Evolutionary conservation across 2,797 vertebrate species (phyloP).

Genomic region (Kryptopterus vitreolus): DNA sequence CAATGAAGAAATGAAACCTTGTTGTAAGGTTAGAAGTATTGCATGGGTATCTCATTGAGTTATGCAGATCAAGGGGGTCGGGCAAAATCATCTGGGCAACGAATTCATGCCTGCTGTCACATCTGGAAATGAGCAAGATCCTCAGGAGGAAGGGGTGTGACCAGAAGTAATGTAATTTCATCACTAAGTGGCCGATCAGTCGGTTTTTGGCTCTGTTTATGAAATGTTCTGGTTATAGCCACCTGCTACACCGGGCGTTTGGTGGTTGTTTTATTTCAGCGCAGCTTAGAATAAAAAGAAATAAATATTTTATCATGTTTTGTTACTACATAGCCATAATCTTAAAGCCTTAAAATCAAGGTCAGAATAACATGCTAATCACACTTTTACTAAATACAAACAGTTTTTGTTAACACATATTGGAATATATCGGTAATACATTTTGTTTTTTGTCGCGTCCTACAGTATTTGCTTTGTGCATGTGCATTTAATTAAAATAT

Average conservation of each 20-base stretch:
- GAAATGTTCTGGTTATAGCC: not conserved
- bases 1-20: not conserved
- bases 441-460: no score
- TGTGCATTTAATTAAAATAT: no score
- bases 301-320: not conserved
- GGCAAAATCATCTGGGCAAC: not conserved
- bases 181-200: not conserved
- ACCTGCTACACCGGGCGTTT: not conserved
- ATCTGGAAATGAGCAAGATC: slow-evolving; percentile 2
- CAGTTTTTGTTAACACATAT: not conserved
- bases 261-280: not conserved
- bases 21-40: not conserved
- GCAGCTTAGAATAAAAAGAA: not conserved
- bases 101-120: not conserved
- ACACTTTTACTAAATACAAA: not conserved
- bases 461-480: no score
- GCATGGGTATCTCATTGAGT: not conserved
- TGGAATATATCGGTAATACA: not conserved
- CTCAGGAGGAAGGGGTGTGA: not conserved
- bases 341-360: not conserved
- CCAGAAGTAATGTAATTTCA: not conserved
- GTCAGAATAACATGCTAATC: not conserved
- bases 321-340: not conserved
- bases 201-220: not conserved
- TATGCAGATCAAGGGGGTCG: not conserved